Conservation (phyloP, 2,113 vertebrate genomes). For the Egretta garzetta region DNA sequence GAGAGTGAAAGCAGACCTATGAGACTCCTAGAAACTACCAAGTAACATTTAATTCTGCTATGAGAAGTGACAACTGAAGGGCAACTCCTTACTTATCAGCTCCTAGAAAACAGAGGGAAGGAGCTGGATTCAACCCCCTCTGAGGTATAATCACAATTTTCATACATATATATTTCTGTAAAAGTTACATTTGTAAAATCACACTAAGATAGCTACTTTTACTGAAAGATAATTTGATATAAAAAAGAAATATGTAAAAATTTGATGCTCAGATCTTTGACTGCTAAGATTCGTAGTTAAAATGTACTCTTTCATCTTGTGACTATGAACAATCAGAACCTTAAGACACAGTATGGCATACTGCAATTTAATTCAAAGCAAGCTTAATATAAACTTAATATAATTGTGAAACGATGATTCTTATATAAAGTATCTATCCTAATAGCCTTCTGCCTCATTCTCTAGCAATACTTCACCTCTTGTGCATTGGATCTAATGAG, state of each 20-base stretch:
- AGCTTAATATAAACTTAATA: background rate
- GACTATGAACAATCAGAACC: background rate
- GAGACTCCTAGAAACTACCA: background rate
- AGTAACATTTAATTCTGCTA: background rate
- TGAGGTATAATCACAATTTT: background rate
- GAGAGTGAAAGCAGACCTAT: background rate
- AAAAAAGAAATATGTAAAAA: background rate
- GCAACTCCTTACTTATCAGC: background rate
- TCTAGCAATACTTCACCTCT: background rate
- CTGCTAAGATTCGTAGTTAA: background rate
- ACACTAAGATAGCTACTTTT: background rate
- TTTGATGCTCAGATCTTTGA: background rate
- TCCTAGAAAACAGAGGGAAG: background rate
- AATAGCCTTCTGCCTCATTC: background rate
- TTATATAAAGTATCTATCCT: background rate
- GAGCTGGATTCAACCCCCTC: background rate
- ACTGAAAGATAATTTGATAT: background rate
- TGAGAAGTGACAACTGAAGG: background rate
- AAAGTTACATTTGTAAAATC: background rate
- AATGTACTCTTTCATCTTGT: background rate
- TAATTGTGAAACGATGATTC: background rate
- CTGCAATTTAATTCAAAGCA: background rate
- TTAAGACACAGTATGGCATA: background rate
- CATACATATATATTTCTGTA: background rate
- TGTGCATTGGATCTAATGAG: background rate